A percentile compares a stretch with the other conserved stretches of the same genome.
Conservation (phyloP, 2,888 invertebrate genomes). For the Ormyrus pomaceus region DNA sequence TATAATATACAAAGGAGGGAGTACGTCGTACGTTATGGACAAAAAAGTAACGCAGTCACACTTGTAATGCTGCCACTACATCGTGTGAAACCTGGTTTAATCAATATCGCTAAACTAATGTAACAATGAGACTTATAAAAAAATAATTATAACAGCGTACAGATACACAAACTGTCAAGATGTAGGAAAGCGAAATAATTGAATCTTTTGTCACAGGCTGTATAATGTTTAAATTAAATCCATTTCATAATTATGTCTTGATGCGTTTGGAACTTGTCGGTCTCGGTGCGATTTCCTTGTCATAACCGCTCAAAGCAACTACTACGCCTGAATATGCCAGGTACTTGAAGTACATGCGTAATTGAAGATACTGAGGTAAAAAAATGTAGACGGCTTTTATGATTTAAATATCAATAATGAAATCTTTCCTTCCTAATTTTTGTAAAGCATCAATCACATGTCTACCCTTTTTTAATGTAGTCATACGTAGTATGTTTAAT, state of each 20-base stretch:
- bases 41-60: conserved; percentile 61
- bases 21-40: conserved; percentile 61
- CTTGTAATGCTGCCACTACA: conserved; percentile 70
- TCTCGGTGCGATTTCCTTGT: conserved; percentile 52
- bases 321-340: conserved; percentile 30
- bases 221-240: conserved; percentile 73
- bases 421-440: conserved; percentile 55
- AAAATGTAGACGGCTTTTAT: conserved; percentile 55
- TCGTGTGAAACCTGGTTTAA: conserved; percentile 73
- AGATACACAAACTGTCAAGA: conserved; percentile 68
- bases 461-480: conserved; percentile 41
- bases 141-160: conserved; percentile 72
- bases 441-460: conserved; percentile 45
- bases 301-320: conserved; percentile 45
- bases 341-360: conserved; percentile 45
- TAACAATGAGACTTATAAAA: conserved; percentile 68
- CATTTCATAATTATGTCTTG: conserved; percentile 71
- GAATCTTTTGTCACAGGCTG: conserved; percentile 72
- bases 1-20: conserved; percentile 65
- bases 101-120: conserved; percentile 73
- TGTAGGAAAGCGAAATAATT: conserved; percentile 68
- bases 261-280: conserved; percentile 53
- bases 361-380: conserved; percentile 48
- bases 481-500: conserved; percentile 6
- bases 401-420: conserved; percentile 56